These are phyloP conservation scores for Pygmarrhopalites habei DNA, from an alignment of 1,140 invertebrate genomes.

Conservation along the genomic window DNA sequence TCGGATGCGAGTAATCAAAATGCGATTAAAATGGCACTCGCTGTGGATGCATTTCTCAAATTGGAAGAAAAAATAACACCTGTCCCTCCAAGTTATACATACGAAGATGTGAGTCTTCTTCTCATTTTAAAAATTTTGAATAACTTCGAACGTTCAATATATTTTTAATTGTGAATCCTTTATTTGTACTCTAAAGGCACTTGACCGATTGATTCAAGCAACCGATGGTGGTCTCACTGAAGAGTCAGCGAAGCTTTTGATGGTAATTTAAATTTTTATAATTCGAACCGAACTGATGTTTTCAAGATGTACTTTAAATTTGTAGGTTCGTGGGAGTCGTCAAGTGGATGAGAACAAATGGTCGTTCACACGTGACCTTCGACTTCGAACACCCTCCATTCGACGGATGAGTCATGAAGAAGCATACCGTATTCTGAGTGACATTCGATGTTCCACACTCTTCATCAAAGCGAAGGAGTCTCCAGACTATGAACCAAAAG, in stretches of 20 bases:
- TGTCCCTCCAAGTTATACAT: slow-evolving; percentile 23
- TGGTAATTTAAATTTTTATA: slow-evolving; percentile 19
- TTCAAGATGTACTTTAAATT: not conserved
- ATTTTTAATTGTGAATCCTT: no score
- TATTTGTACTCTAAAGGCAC: no score
- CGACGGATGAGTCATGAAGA: slow-evolving; percentile 27
- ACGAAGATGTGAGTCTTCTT: no score
- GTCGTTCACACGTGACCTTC: slow-evolving; percentile 23
- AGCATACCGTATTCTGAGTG: slow-evolving; percentile 14
- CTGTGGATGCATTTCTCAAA: slow-evolving; percentile 13
- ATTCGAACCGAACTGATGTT: no score
- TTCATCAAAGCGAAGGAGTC: slow-evolving; percentile 22
- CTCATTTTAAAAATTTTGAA: no score
- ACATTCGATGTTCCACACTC: slow-evolving; percentile 12
- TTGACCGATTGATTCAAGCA: slow-evolving; percentile 20
- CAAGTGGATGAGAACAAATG: slow-evolving; percentile 19
- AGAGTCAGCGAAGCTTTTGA: slow-evolving; percentile 20
- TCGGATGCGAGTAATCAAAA: slow-evolving; percentile 4
- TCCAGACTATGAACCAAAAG: slow-evolving; percentile 26
- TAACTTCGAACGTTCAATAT: no score
- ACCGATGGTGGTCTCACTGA: slow-evolving; percentile 21
- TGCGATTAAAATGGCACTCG: slow-evolving; percentile 4
- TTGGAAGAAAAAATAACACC: slow-evolving; percentile 28
- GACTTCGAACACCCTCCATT: slow-evolving; percentile 27
- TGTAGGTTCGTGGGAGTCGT: slow-evolving; percentile 20